Percentiles rank a stretch among this genome's conserved stretches.
These are phyloP conservation scores for Todiramphus saurophagus DNA, from an alignment of 2,113 vertebrate species.

Conservation along the genomic window DNA sequence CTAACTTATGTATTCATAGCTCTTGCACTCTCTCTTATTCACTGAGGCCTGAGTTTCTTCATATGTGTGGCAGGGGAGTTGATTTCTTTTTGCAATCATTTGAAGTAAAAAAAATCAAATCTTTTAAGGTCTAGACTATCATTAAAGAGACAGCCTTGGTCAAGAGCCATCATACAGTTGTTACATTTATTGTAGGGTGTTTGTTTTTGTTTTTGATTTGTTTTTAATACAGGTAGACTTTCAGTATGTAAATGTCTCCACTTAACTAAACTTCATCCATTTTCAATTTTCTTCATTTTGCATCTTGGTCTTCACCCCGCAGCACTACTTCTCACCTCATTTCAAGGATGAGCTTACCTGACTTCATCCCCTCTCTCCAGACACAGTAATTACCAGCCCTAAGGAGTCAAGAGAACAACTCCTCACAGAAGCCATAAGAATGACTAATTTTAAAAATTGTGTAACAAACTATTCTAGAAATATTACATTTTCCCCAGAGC, in stretches of 20 bases:
- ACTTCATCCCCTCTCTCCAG: background rate
- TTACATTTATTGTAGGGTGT: background rate
- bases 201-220: too few relatives aligned
- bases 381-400: background rate
- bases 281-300: background rate
- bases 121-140: background rate
- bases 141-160: background rate
- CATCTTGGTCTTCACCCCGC: fast-evolving
- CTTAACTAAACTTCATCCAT: background rate
- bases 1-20: background rate
- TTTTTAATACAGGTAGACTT: background rate
- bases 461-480: background rate
- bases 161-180: background rate
- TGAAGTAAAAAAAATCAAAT: background rate
- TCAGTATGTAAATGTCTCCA: background rate
- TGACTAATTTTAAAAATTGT: background rate
- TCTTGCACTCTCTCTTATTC: background rate
- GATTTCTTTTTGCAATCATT: fast-evolving
- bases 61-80: background rate
- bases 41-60: background rate
- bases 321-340: background rate
- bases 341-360: background rate
- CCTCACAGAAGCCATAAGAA: background rate
- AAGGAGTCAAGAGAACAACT: background rate
- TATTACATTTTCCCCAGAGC: background rate